These are phyloP conservation scores for Heliconius sara DNA, from an alignment of 2,888 invertebrate genomes.

Conservation along the genomic window DNA sequence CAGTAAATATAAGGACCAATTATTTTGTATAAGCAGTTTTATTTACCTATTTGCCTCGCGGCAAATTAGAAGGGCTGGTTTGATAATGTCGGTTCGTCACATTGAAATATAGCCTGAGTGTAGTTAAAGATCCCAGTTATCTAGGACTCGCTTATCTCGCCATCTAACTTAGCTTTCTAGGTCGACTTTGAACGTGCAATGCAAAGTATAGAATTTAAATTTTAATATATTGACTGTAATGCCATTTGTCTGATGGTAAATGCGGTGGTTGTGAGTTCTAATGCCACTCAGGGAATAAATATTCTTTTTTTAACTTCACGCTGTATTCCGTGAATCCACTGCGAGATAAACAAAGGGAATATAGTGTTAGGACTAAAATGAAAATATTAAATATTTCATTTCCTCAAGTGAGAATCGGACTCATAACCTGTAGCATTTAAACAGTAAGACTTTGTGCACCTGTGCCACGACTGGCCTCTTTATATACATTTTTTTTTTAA, in stretches of 20 bases:
- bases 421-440: too few species aligned
- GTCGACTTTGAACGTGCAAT: constrained; percentile 52
- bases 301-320: too few species aligned
- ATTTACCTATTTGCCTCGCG: constrained; percentile 31
- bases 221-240: not conserved
- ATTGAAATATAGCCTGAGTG: constrained; percentile 47
- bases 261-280: not conserved
- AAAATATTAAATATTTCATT: too few species aligned
- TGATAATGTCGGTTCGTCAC: constrained; percentile 41
- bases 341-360: too few species aligned
- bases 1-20: not conserved
- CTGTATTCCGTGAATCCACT: too few species aligned
- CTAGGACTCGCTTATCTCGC: constrained; percentile 51
- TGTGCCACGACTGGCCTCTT: too few species aligned
- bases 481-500: too few species aligned
- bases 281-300: too few species aligned
- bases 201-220: constrained; percentile 25
- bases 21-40: constrained; percentile 25
- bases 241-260: not conserved
- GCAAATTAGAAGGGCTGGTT: constrained; percentile 34
- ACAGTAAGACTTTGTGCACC: too few species aligned
- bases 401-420: too few species aligned
- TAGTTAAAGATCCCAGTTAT: constrained; percentile 51
- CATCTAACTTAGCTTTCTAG: constrained; percentile 50
- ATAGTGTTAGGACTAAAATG: too few species aligned